Base-by-base conservation (phyloP, 2,888 invertebrate species). In the Odiellus spinosus region DNA sequence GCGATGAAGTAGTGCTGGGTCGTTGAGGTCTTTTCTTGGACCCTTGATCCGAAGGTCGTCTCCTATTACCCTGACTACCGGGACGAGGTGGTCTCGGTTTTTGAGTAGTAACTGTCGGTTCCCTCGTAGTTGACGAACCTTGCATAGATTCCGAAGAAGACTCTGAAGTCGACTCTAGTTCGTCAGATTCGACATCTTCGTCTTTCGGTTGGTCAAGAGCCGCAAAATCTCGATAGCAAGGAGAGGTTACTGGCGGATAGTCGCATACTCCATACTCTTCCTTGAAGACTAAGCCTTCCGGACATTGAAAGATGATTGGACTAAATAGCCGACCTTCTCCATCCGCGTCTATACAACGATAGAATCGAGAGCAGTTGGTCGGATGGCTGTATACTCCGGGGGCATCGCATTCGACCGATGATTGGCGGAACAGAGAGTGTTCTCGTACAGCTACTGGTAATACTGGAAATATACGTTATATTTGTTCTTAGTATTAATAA, bases 331-430 rank as follows among this genome's bases (percentile, higher is more conserved):
- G 77, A 1, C 76, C 71, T 44, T 74, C 75, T 60, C 82, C 81
- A 59, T 81, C 76, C 61, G 80, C 82, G 63, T 82, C 81, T 12
- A 82, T 81, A 61, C 82, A 83, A 49, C 82, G 76, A 63, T 82
- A 82, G 67, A 82, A 83, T 42, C 80, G 71, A 52, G 19, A 52
- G 47, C 47, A 52, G 44, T 45, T 42, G 10, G 43, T 46, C 18
- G 44, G 49, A 42, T 52, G 44, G 11, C 47, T 33, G 40, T 48
- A 52, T 19, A 39, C 40, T 34, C 52, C 52, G 20, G 21, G 43
- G 19, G 35, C 35, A n/a, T 26, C 36, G 40, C 52, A 52, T 26
- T 26, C 26, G 4, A 26, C 26, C 8, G 26, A 4, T 26, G 26
- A 26, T 8, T 26, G 26, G 5, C 26, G 26, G 26, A 26, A 26